Percentiles rank a stretch among this genome's conserved stretches.
phyloP scores from a whole-genome alignment of 2,797 vertebrate genomes.

The Cirrhinus mrigala region DNA sequence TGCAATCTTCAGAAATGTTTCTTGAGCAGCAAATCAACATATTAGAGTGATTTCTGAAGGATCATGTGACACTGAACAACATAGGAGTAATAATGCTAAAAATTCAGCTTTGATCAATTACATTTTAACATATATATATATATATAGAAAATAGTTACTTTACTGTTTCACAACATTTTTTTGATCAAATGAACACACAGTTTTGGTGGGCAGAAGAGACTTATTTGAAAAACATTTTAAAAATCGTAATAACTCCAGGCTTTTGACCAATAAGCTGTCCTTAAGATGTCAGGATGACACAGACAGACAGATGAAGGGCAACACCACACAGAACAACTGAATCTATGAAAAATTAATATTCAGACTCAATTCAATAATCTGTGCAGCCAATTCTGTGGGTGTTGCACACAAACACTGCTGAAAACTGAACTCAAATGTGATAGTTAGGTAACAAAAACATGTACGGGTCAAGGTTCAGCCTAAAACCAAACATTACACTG shows the following conservation, averaged over 20 bases:
- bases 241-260: not conserved
- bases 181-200: not conserved
- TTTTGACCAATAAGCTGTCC: not conserved
- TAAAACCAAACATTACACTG: not conserved
- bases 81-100: too few relatives aligned
- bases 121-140: not conserved
- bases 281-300: constrained; percentile 22
- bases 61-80: not conserved
- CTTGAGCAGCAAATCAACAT: not conserved
- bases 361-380: not conserved
- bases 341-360: too few relatives aligned
- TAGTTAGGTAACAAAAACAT: not conserved
- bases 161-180: not conserved
- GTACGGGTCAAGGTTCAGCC: not conserved
- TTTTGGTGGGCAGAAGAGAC: not conserved
- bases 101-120: too few relatives aligned
- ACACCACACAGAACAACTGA: constrained; percentile 41
- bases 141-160: not conserved
- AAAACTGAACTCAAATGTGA: not conserved
- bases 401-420: constrained; percentile 16
- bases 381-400: constrained; percentile 41
- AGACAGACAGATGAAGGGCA: not conserved
- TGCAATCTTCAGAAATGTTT: not conserved
- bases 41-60: not conserved
- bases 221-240: not conserved